Percentiles rank a stretch among this genome's conserved stretches.
These are phyloP conservation scores for Chaenodraco wilsoni DNA, from an alignment of 2,797 vertebrate genomes.

Conservation along the genomic window DNA sequence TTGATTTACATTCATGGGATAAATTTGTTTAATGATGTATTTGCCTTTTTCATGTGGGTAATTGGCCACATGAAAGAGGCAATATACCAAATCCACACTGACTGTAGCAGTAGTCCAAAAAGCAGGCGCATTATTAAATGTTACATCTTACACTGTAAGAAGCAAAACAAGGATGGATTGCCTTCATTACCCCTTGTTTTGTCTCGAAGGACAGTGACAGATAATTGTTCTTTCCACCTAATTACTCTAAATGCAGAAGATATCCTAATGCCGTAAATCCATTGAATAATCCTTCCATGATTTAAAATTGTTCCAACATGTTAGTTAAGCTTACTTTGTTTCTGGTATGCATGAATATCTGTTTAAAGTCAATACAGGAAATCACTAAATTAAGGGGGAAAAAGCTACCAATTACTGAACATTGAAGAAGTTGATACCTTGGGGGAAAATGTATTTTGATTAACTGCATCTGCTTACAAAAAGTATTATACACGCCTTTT, in stretches of 20 bases:
- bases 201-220: slow-evolving; percentile 14
- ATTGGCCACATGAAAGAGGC: slow-evolving; percentile 67
- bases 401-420: slow-evolving; percentile 35
- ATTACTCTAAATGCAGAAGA: background rate
- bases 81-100: slow-evolving; percentile 39
- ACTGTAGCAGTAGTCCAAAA: slow-evolving; percentile 32
- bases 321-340: background rate
- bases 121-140: slow-evolving; percentile 26
- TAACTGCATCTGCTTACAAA: too few species aligned
- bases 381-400: background rate
- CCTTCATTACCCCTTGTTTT: slow-evolving; percentile 18
- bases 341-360: background rate
- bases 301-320: background rate
- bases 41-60: slow-evolving; percentile 61
- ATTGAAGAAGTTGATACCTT: background rate
- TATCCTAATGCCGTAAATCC: background rate
- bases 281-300: slow-evolving; percentile 14
- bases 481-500: too few species aligned
- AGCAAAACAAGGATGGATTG: slow-evolving; percentile 5
- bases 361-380: slow-evolving; percentile 2
- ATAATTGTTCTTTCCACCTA: slow-evolving; percentile 17
- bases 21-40: slow-evolving; percentile 66
- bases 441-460: too few species aligned
- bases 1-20: slow-evolving; percentile 46
- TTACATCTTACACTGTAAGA: slow-evolving; percentile 12